Conservation (phyloP, 2,888 invertebrate species). For the Helicoverpa assulta region DNA sequence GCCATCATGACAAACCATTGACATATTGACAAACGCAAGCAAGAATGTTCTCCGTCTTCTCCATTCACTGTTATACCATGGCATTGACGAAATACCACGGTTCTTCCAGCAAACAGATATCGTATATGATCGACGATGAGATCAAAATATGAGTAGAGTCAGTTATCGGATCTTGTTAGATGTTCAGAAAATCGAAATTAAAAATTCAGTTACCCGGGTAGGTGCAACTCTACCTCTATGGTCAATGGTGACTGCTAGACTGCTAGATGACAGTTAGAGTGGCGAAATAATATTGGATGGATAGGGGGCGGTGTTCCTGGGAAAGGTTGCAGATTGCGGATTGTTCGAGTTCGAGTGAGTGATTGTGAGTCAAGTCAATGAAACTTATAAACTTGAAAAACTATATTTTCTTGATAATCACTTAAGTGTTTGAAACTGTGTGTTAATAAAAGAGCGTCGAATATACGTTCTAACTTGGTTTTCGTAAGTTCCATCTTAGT, state of each 20-base stretch:
- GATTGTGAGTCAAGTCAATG: conserved; percentile 39
- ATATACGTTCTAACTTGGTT: conserved; percentile 5
- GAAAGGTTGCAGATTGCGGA: conserved; percentile 5
- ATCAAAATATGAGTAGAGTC: too few relatives aligned
- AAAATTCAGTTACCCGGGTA: too few relatives aligned
- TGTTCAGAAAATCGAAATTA: too few relatives aligned
- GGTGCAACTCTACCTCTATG: neutral
- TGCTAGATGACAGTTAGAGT: neutral
- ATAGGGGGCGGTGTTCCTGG: conserved; percentile 18
- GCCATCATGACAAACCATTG: too few relatives aligned
- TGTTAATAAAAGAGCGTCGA: conserved; percentile 4
- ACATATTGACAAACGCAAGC: too few relatives aligned
- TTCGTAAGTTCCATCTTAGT: conserved; percentile 29
- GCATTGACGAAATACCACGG: too few relatives aligned
- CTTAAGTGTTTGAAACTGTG: conserved; percentile 6
- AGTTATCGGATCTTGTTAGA: too few relatives aligned
- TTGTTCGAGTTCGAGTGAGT: conserved; percentile 2
- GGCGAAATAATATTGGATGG: conserved; percentile 10
- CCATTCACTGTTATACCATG: too few relatives aligned
- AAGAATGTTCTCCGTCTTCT: too few relatives aligned
- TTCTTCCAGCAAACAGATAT: too few relatives aligned
- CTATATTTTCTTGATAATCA: neutral
- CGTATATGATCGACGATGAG: too few relatives aligned
- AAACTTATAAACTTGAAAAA: conserved; percentile 17
- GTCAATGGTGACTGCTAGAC: neutral